Percentiles rank a stretch among this genome's conserved stretches.
Evolutionary conservation across 1,140 invertebrate genomes (phyloP).

Genomic region (Frieseomelitta varia): DNA sequence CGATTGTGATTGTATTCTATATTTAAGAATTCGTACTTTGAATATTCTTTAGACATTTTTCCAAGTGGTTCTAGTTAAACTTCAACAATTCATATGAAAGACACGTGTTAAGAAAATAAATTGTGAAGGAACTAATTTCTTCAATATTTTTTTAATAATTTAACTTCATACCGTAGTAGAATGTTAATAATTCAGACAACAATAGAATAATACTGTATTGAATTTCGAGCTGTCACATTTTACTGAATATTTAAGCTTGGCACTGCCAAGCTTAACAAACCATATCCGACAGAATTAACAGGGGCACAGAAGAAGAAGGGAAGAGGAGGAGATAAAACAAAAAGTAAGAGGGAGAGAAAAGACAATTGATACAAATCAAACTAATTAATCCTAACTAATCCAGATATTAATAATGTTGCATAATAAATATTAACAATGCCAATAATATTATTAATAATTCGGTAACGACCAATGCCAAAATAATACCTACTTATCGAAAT

Average conservation of each 20-base stretch:
- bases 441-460: too few relatives aligned
- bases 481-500: too few relatives aligned
- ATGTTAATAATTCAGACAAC: background rate
- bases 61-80: too few relatives aligned
- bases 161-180: background rate
- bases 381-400: background rate
- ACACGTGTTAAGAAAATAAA: too few relatives aligned
- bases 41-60: too few relatives aligned
- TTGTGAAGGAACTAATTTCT: background rate
- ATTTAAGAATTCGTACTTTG: too few relatives aligned
- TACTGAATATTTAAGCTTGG: background rate
- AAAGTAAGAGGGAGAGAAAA: too few relatives aligned
- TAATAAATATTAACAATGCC: background rate
- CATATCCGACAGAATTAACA: background rate
- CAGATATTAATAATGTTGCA: background rate
- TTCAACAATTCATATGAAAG: too few relatives aligned
- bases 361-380: background rate
- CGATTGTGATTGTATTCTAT: too few relatives aligned
- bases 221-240: background rate
- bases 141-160: background rate
- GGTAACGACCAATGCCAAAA: too few relatives aligned
- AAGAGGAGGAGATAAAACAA: background rate
- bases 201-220: background rate
- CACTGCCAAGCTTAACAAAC: background rate
- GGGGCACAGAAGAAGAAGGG: background rate